Conservation (phyloP, 2,797 vertebrate species). For the Chromis chromis region DNA sequence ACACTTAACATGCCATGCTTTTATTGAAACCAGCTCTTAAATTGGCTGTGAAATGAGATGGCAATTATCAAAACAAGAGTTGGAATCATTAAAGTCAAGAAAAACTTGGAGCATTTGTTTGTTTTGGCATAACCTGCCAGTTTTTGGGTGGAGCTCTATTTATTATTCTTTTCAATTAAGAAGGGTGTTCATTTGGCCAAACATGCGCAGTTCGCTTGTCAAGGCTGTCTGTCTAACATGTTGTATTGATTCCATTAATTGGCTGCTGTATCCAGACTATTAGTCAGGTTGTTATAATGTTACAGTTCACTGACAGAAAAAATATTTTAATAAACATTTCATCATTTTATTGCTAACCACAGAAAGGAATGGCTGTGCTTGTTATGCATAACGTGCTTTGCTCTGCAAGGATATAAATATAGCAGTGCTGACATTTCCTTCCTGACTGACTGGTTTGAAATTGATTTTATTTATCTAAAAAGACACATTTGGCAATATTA, state of each 20-base stretch:
- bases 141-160: constrained; percentile 62
- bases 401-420: constrained; percentile 13
- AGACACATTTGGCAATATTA: background rate
- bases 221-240: constrained; percentile 65
- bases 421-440: background rate
- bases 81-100: constrained; percentile 79
- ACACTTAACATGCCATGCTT: constrained; percentile 75
- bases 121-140: constrained; percentile 68
- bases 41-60: constrained; percentile 84
- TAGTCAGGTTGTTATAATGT: constrained; percentile 68
- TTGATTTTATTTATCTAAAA: constrained; percentile 9
- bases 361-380: constrained; percentile 27
- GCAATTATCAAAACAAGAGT: constrained; percentile 80
- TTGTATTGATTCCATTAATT: constrained; percentile 75
- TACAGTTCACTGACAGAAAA: constrained; percentile 57
- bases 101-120: constrained; percentile 74
- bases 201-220: constrained; percentile 53
- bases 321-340: constrained; percentile 44
- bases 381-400: constrained; percentile 6
- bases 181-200: constrained; percentile 63
- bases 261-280: constrained; percentile 64
- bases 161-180: constrained; percentile 73
- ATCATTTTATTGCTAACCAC: constrained; percentile 47
- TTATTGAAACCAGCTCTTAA: constrained; percentile 82
- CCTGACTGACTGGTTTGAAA: background rate